Conservation (phyloP, 2,888 invertebrate genomes). For the Theristus sp. region DNA sequence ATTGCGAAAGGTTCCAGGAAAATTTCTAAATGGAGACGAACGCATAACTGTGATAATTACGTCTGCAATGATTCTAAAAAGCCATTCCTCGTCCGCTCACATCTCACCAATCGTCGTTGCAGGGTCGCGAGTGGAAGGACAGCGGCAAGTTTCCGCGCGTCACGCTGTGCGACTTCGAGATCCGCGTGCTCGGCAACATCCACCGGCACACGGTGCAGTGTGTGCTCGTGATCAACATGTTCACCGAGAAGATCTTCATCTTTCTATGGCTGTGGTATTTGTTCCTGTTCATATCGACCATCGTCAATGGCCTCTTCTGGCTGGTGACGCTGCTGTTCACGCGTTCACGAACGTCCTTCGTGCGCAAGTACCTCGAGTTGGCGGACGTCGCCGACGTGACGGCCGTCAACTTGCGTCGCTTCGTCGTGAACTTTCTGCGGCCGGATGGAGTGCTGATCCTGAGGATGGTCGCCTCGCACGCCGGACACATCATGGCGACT, state of each 20-base stretch:
- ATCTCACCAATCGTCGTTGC: too few species aligned
- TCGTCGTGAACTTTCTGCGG: conserved; percentile 22
- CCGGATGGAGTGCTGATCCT: conserved; percentile 24
- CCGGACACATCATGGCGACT: conserved; percentile 12
- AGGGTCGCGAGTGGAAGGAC: conserved; percentile 27
- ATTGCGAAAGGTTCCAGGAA: too few species aligned
- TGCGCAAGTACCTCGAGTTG: conserved; percentile 15
- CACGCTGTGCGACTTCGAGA: conserved; percentile 30
- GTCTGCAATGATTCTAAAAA: too few species aligned
- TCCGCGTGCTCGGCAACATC: conserved; percentile 29
- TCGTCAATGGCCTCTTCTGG: conserved; percentile 25
- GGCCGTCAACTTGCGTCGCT: conserved; percentile 14
- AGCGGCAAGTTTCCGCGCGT: conserved; percentile 31
- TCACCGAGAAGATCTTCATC: conserved; percentile 29
- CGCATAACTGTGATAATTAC: too few species aligned
- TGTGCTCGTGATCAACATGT: conserved; percentile 26
- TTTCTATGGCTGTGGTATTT: conserved; percentile 29
- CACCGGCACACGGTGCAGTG: conserved; percentile 25
- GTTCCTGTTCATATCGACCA: conserved; percentile 20
- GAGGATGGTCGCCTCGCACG: conserved; percentile 19
- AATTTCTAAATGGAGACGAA: too few species aligned
- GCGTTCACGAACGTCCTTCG: conserved; percentile 9
- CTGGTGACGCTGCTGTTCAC: conserved; percentile 18
- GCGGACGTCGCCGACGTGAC: conserved; percentile 7
- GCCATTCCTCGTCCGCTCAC: too few species aligned